Percentiles rank a stretch among this genome's conserved stretches.
phyloP scores from a whole-genome alignment of 92 coral and sea anemone genomes.

The Ricordea florida region DNA sequence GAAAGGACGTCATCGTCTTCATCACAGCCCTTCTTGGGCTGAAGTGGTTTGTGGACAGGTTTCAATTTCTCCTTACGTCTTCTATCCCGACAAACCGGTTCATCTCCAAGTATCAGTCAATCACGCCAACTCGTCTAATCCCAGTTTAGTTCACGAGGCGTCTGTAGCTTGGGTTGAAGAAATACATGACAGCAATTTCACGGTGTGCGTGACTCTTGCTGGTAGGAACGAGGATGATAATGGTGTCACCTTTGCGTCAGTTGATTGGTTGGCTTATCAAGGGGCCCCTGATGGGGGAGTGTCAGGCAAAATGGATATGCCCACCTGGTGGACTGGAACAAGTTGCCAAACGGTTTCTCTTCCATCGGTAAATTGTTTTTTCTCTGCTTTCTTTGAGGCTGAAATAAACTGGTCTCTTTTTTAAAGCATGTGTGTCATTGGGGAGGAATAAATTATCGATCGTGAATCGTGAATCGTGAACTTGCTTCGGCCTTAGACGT shows the following conservation, averaged over 20 bases:
- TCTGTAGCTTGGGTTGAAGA: slow-evolving; percentile 67
- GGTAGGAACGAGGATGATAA: slow-evolving; percentile 56
- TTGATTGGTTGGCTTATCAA: slow-evolving; percentile 68
- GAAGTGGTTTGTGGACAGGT: slow-evolving; percentile 40
- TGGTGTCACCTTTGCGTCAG: slow-evolving; percentile 53
- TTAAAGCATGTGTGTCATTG: not conserved
- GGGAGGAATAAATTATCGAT: not conserved
- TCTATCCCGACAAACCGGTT: slow-evolving; percentile 80
- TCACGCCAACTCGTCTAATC: slow-evolving; percentile 63
- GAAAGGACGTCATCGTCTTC: slow-evolving; percentile 37
- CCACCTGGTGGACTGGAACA: slow-evolving; percentile 78
- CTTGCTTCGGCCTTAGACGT: too few species aligned
- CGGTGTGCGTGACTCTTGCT: slow-evolving; percentile 60
- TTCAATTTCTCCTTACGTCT: slow-evolving; percentile 49
- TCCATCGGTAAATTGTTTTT: slow-evolving; percentile 39
- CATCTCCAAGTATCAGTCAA: slow-evolving; percentile 76
- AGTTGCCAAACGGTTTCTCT: slow-evolving; percentile 48
- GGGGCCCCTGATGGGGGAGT: slow-evolving; percentile 75
- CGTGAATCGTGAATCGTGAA: too few species aligned
- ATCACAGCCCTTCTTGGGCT: slow-evolving; percentile 18
- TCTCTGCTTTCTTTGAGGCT: not conserved
- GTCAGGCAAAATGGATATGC: slow-evolving; percentile 65
- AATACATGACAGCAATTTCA: slow-evolving; percentile 39
- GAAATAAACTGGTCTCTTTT: not conserved
- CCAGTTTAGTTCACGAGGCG: slow-evolving; percentile 66